Evolutionary conservation across 2,113 vertebrate genomes (phyloP), one percentile per base, ranked within the genome.

Genomic region (Rhinoptilus africanus): DNA sequence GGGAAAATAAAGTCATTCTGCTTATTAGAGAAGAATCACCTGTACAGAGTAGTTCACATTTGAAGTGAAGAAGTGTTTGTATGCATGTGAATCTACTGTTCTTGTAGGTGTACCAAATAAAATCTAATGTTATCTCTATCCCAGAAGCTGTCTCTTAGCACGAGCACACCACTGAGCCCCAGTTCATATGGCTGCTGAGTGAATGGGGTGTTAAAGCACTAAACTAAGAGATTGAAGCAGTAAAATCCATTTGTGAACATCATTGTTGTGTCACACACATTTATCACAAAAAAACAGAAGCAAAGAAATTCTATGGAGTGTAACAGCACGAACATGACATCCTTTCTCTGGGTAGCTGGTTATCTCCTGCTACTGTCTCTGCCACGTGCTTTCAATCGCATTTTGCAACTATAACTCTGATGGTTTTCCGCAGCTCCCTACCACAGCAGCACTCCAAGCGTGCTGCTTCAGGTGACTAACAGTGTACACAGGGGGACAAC

Each of bases 401-500:
- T 57, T 73, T n/a, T 71, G 57, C 24, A 41, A 32, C 32, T 73
- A 7, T 56, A n/a, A 35, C 78, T 57, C 10, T 47, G 19, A 26
- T 48, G 13, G 12, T 60, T 86, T 80, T 76, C 53, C 84, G 28
- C 32, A 79, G 8, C 27, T 66, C 15, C 27, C 48, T 67, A 8
- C 35, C 67, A 45, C 9, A 59, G 72, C 28, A 59, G 4, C 26
- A 13, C 62, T 76, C 57, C 57, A 63, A 45, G 22, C 6, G 6
- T 6, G 19, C 67, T 32, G 12, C 34, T 72, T 39, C 62, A 86
- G 32, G 24, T 27, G 8, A 23, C 34, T 51, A 19, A 10, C 22
- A 22, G 18, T 3, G 45, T 64, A 20, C 27, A 16, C 0, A 0
- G 28, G 30, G 6, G 32, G 53, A n/a, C 39, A 66, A 18, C 14